These are phyloP conservation scores for Halichoerus grypus DNA, from an alignment of 2,113 vertebrate genomes.

Conservation along the genomic window DNA sequence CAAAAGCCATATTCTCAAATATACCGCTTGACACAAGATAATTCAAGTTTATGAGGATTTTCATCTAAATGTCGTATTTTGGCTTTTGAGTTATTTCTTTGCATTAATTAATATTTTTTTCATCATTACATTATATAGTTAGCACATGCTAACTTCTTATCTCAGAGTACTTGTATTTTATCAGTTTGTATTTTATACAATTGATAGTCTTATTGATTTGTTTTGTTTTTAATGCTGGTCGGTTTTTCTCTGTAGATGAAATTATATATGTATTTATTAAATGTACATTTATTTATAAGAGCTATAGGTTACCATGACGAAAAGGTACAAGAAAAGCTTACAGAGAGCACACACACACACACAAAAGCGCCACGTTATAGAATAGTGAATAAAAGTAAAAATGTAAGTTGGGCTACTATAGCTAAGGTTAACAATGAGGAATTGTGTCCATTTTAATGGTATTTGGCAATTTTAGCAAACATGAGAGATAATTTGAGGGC, in stretches of 20 bases:
- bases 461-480: conserved; percentile 28
- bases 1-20: background rate
- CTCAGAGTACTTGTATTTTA: background rate
- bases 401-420: background rate
- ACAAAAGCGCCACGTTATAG: background rate
- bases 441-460: background rate
- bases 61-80: background rate
- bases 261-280: background rate
- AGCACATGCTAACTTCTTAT: background rate
- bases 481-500: background rate
- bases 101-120: background rate
- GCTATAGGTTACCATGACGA: background rate
- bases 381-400: background rate
- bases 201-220: background rate
- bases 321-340: background rate
- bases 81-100: background rate
- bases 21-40: background rate
- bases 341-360: background rate
- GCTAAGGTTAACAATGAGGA: background rate
- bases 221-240: background rate
- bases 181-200: background rate
- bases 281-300: background rate
- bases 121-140: background rate
- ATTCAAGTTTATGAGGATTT: background rate
- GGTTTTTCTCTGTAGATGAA: background rate